Percentiles rank a stretch among this genome's conserved stretches.
Evolutionary conservation across 2,113 vertebrate genomes (phyloP).

Genomic region (Romanogobio albipinnatus): DNA sequence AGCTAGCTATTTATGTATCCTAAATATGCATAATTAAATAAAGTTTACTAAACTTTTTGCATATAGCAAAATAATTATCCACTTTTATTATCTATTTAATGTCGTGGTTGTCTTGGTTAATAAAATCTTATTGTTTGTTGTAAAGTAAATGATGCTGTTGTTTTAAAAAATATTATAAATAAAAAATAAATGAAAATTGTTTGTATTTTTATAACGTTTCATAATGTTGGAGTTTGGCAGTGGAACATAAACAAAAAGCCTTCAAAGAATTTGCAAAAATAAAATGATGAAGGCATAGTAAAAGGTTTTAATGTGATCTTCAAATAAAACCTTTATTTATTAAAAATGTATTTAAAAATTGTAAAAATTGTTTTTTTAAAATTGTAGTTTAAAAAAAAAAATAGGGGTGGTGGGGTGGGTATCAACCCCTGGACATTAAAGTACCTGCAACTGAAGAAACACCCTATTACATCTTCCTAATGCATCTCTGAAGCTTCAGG

Average conservation of each 20-base stretch:
- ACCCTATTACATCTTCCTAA: background rate
- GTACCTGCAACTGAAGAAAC: background rate
- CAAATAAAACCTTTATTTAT: background rate
- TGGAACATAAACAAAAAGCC: no score
- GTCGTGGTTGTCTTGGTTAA: no score
- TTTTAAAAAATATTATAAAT: background rate
- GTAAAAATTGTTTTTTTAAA: no score
- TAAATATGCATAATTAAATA: background rate
- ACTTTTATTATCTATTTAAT: no score
- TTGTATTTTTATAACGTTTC: no score
- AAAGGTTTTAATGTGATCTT: no score
- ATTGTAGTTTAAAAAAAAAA: background rate
- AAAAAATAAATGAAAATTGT: background rate
- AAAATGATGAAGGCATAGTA: no score
- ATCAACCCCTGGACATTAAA: background rate
- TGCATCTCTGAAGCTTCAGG: constrained; percentile 16
- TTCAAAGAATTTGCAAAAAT: no score
- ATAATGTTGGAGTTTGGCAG: no score
- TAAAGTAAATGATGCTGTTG: background rate
- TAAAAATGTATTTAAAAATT: background rate
- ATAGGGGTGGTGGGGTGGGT: background rate
- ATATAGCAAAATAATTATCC: no score
- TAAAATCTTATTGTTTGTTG: background rate
- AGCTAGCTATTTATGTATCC: background rate
- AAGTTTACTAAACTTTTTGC: background rate